Base-by-base conservation (phyloP, 2,113 vertebrate species). In the Syrmaticus mikado region DNA sequence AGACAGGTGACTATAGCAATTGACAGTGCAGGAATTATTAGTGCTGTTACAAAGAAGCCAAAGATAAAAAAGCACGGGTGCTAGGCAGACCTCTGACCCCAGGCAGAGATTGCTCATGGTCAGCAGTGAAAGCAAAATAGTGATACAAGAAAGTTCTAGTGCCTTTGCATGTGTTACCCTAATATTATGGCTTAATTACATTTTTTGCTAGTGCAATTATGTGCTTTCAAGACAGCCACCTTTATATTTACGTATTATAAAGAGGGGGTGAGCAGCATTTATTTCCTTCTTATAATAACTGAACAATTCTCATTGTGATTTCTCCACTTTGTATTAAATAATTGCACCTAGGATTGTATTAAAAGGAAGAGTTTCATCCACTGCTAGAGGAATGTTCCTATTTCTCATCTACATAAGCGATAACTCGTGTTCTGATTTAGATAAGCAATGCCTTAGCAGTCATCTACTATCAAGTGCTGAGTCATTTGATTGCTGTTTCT, bases 401-500 rank as follows among this genome's bases (percentile, higher is more conserved):
- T 73, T 91, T 90, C 60, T 83, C 41, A 60, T 78, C 53, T 87
- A 18, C 40, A 58, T 65, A 75, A 87, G 55, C 32, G 58, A 7
- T 48, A 82, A 80, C 36, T 87, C 11, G 0, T 55, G 21, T 78
- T 85, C 28, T 77, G 27, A 78, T 78, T 83, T 65, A 85, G 50
- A 83, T 86, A 57, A 46, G 43, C 27, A 81, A 38, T 74, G 55
- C 20, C 57, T 92, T 94, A 41, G 79, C 34, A 94, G 52, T 91
- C 76, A 80, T 91, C 67, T 90, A 46, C 72, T 83, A 12, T 92
- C 67, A 88, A 72, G 50, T 83, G 89, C 93, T 95, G 91, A 81
- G 12, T 95, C 87, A 94, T 78, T 91, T 94, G 90, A 95, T 94
- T 90, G 65, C 85, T 55, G 9, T 74, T 89, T 87, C 87, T 93